Evolutionary conservation across 1,140 invertebrate species (phyloP).

Genomic region (Drosophila gunungcola): DNA sequence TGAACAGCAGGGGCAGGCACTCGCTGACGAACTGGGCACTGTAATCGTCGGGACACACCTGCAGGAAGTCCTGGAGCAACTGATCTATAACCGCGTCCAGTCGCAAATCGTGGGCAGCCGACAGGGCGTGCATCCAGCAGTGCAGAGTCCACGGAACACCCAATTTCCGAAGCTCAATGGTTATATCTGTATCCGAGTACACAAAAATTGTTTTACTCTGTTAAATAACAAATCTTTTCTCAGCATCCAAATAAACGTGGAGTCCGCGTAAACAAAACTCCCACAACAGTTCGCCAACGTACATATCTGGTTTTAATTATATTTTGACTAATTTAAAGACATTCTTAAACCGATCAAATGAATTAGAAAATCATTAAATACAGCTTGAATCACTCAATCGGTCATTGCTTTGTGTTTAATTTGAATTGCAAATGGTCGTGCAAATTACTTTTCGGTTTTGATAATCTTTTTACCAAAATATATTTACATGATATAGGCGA

Average conservation of each 20-base stretch:
- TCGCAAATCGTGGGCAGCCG: slow-evolving; percentile 92
- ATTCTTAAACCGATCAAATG: slow-evolving; percentile 6
- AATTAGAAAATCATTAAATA: slow-evolving; percentile 16
- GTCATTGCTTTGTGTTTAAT: slow-evolving; percentile 13
- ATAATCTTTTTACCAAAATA: background rate
- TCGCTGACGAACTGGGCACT: slow-evolving; percentile 95
- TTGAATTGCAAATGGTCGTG: slow-evolving; percentile 2
- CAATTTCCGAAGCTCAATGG: slow-evolving; percentile 92
- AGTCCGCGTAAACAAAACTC: slow-evolving; percentile 24
- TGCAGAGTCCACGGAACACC: slow-evolving; percentile 95
- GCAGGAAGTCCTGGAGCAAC: slow-evolving; percentile 94
- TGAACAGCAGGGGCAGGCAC: slow-evolving; percentile 94
- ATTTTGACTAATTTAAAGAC: slow-evolving; percentile 17
- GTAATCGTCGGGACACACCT: slow-evolving; percentile 94
- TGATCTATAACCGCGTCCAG: slow-evolving; percentile 95
- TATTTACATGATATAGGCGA: background rate
- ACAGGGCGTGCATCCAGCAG: slow-evolving; percentile 95
- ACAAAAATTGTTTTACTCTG: background rate
- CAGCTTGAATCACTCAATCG: slow-evolving; percentile 20
- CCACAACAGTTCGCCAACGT: slow-evolving; percentile 4
- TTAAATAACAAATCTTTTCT: slow-evolving; percentile 2
- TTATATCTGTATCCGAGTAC: slow-evolving; percentile 88
- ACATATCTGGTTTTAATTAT: slow-evolving; percentile 9
- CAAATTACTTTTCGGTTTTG: background rate
- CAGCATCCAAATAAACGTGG: background rate